phyloP scores from a whole-genome alignment of 1,140 invertebrate genomes.

The Lepidotrigona ventralis region DNA sequence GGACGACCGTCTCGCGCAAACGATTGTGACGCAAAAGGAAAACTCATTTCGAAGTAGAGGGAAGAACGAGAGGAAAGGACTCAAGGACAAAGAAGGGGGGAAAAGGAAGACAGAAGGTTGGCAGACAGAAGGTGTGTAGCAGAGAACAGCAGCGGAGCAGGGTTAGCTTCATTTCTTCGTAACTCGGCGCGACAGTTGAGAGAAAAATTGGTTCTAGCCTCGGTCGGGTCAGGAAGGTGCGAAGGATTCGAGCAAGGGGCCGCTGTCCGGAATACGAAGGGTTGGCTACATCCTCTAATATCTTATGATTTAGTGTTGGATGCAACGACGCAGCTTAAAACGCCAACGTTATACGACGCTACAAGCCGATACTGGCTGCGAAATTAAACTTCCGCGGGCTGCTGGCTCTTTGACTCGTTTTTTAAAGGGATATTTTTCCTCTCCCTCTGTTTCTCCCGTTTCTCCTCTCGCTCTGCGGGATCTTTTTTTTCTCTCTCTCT shows the following conservation, averaged over 20 bases:
- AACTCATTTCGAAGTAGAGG: conserved; percentile 5
- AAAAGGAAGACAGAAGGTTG: conserved; percentile 54
- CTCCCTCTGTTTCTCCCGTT: not conserved
- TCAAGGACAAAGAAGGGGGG: not conserved
- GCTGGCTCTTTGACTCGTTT: conserved; percentile 34
- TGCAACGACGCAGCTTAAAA: conserved; percentile 72
- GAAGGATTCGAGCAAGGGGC: conserved; percentile 58
- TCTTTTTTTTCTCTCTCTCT: not conserved
- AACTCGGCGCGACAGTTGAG: conserved; percentile 73
- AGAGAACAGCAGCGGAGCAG: conserved; percentile 33
- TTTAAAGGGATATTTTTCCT: conserved; percentile 27
- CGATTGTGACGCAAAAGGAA: conserved; percentile 47
- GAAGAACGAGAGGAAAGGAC: not conserved
- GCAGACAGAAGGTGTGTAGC: conserved; percentile 54
- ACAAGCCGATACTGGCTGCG: conserved; percentile 66
- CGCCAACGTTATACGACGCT: conserved; percentile 56
- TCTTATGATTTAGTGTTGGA: conserved; percentile 78
- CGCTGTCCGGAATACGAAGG: conserved; percentile 41
- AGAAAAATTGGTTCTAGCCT: conserved; percentile 76
- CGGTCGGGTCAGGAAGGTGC: conserved; percentile 57
- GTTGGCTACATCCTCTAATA: conserved; percentile 71
- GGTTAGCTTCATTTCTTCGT: conserved; percentile 72
- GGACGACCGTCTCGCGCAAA: conserved; percentile 19
- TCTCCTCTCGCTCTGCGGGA: not conserved
- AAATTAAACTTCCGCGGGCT: conserved; percentile 74